Percentiles rank a stretch among this genome's conserved stretches.
Evolutionary conservation across 1,140 invertebrate species (phyloP).

Genomic region (Cotesia typhae): DNA sequence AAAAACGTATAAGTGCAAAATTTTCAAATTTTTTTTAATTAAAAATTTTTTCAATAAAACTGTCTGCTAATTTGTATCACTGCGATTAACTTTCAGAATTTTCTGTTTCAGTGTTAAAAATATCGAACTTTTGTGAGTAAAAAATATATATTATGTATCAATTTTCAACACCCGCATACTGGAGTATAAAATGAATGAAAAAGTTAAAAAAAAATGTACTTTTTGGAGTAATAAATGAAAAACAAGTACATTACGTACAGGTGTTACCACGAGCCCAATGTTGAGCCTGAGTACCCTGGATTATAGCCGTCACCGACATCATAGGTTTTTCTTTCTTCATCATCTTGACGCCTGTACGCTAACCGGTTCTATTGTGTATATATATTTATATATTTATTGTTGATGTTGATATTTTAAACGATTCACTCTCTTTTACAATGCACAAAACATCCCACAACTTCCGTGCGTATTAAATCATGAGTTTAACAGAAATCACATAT

Average conservation of each 20-base stretch:
- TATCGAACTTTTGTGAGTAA: no score
- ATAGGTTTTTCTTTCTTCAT: conserved; percentile 86
- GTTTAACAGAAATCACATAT: background rate
- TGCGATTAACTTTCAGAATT: no score
- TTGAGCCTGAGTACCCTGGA: conserved; percentile 72
- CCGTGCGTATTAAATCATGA: background rate
- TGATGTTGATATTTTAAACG: background rate
- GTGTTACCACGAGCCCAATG: conserved; percentile 68
- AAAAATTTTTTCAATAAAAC: no score
- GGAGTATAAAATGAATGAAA: no score
- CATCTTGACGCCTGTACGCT: conserved; percentile 62
- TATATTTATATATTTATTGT: background rate
- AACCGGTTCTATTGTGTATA: conserved; percentile 1
- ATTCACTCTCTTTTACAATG: conserved; percentile 20
- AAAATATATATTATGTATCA: no score
- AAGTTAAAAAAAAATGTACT: no score
- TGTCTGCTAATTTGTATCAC: no score
- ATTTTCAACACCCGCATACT: no score
- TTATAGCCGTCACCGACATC: conserved; percentile 83
- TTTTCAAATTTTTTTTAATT: no score
- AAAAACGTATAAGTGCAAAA: no score
- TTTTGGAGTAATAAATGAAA: no score
- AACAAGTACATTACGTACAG: conserved; percentile 52
- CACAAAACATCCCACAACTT: conserved; percentile 7
- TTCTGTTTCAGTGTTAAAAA: no score